phyloP scores from a whole-genome alignment of 2,113 vertebrate genomes.

The Epinephelus fuscoguttatus region DNA sequence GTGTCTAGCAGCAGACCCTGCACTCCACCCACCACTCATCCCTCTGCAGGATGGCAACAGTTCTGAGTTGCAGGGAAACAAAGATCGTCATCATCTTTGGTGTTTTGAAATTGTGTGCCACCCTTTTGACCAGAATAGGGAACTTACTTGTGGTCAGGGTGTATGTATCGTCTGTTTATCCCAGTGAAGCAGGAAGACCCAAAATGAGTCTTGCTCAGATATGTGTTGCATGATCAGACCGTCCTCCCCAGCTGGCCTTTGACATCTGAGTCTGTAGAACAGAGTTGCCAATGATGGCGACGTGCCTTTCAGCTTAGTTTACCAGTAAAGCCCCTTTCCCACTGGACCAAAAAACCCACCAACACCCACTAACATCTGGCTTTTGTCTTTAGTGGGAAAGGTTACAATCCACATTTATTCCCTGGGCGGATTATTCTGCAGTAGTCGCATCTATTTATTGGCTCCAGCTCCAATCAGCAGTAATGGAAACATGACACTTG shows the following conservation, averaged over 20 bases:
- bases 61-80: background rate
- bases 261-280: background rate
- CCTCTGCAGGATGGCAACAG: slow-evolving; percentile 3
- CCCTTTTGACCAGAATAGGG: background rate
- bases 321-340: no score
- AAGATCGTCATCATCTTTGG: background rate
- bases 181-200: background rate
- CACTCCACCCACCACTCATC: background rate
- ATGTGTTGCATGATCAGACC: background rate
- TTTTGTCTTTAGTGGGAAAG: no score
- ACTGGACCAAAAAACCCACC: no score
- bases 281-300: background rate
- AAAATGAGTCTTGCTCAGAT: background rate
- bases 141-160: background rate
- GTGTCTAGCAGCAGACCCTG: slow-evolving; percentile 4
- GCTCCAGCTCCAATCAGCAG: no score
- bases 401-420: no score
- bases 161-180: no score
- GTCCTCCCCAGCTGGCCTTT: background rate
- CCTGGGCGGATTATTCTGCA: no score
- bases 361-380: no score
- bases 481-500: no score
- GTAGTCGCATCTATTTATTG: no score
- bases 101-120: background rate
- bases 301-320: background rate